Evolutionary conservation across 2,888 invertebrate genomes (phyloP).

Genomic region (Drosophila ustulata): DNA sequence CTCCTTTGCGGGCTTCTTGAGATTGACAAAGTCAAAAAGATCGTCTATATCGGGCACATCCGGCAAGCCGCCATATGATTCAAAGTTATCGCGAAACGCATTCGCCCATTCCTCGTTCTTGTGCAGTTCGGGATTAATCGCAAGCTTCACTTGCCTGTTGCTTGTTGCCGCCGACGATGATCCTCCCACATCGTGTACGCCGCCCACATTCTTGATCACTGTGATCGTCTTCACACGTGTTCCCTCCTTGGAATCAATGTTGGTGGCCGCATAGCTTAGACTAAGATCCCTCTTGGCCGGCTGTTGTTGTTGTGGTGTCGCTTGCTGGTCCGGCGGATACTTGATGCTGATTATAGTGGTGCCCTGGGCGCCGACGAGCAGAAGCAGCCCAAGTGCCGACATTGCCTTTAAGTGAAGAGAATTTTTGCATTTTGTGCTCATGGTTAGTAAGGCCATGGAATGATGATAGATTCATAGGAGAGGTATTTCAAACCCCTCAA

Average conservation of each 20-base stretch:
- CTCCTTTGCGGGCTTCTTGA: constrained; percentile 51
- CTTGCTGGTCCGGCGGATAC: constrained; percentile 59
- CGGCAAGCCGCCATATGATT: constrained; percentile 82
- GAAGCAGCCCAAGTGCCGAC: constrained; percentile 64
- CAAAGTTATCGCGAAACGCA: constrained; percentile 83
- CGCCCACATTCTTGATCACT: constrained; percentile 83
- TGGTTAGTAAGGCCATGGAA: constrained; percentile 72
- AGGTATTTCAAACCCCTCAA: not conserved
- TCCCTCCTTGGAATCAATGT: constrained; percentile 84
- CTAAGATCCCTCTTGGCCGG: constrained; percentile 83
- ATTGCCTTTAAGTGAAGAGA: constrained; percentile 41
- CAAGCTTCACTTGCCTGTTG: constrained; percentile 68
- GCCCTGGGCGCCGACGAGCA: constrained; percentile 71
- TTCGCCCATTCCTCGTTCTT: constrained; percentile 83
- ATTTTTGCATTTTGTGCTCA: constrained; percentile 11
- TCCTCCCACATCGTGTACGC: constrained; percentile 54
- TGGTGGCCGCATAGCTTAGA: constrained; percentile 84
- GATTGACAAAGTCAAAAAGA: constrained; percentile 82
- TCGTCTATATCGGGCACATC: constrained; percentile 84
- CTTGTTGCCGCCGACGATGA: constrained; percentile 28
- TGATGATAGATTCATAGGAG: not conserved
- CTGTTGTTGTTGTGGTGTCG: constrained; percentile 28
- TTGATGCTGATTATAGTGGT: constrained; percentile 77
- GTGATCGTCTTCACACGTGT: constrained; percentile 84
- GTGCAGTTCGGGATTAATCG: constrained; percentile 81